phyloP scores from a whole-genome alignment of 2,888 invertebrate species.

The Parelbella ahira region DNA sequence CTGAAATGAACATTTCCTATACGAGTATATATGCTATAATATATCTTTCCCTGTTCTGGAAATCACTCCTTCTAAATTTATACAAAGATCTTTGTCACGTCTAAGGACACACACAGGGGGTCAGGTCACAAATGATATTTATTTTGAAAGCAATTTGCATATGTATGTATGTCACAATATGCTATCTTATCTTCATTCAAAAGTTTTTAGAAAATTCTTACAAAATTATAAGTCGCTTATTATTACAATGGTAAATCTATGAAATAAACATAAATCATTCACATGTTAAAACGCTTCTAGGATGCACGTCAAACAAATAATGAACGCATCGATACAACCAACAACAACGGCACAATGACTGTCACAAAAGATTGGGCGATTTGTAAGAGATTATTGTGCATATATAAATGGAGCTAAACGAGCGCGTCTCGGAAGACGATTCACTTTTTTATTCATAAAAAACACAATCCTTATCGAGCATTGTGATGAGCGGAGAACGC shows the following conservation, averaged over 20 bases:
- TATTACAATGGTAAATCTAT: slow-evolving; percentile 28
- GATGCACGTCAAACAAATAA: slow-evolving; percentile 58
- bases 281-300: slow-evolving; percentile 45
- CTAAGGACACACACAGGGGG: no score
- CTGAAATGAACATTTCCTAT: no score
- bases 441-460: slow-evolving; percentile 56
- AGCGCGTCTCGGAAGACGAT: slow-evolving; percentile 44
- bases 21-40: no score
- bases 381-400: slow-evolving; percentile 60
- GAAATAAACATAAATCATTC: slow-evolving; percentile 56
- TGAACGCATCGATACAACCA: slow-evolving; percentile 43
- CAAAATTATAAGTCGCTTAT: slow-evolving; percentile 20
- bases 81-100: no score
- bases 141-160: no score
- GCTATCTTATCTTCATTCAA: no score
- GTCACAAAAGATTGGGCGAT: slow-evolving; percentile 63
- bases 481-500: slow-evolving; percentile 47
- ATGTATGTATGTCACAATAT: no score
- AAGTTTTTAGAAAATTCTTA: slow-evolving; percentile 19
- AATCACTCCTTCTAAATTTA: no score
- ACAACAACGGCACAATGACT: slow-evolving; percentile 41
- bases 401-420: slow-evolving; percentile 53
- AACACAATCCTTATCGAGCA: slow-evolving; percentile 49
- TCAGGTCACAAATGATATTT: no score
- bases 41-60: no score